These are phyloP conservation scores for Ostrea edulis DNA, from an alignment of 1,140 invertebrate genomes.

Conservation along the genomic window DNA sequence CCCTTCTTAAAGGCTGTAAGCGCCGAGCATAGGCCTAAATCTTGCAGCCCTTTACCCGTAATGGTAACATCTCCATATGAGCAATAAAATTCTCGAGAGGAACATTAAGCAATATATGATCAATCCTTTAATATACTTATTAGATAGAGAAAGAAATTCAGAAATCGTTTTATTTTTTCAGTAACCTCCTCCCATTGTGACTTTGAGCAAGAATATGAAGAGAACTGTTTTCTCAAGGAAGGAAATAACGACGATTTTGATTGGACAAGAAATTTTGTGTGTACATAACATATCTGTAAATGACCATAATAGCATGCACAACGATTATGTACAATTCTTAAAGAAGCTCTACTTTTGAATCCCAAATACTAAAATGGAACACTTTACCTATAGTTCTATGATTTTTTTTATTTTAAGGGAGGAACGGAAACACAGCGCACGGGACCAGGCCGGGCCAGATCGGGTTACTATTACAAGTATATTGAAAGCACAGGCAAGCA, in stretches of 20 bases:
- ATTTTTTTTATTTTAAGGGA: not conserved
- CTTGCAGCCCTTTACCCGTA: too few relatives aligned
- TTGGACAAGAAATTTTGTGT: not conserved
- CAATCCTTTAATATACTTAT: too few relatives aligned
- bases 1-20: too few relatives aligned
- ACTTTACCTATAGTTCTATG: not conserved
- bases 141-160: not conserved
- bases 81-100: too few relatives aligned
- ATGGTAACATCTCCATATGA: too few relatives aligned
- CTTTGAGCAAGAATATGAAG: slow-evolving; percentile 4
- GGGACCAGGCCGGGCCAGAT: not conserved
- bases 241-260: slow-evolving; percentile 18
- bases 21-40: too few relatives aligned
- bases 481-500: not conserved
- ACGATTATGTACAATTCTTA: too few relatives aligned
- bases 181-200: not conserved
- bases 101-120: too few relatives aligned
- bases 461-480: not conserved
- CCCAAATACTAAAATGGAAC: too few relatives aligned
- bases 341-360: too few relatives aligned
- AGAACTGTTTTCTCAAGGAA: not conserved
- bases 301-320: not conserved
- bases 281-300: not conserved
- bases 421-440: not conserved
- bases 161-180: not conserved